These are phyloP conservation scores for Myodes glareolus DNA, from an alignment of 2,113 vertebrate species.

Conservation along the genomic window DNA sequence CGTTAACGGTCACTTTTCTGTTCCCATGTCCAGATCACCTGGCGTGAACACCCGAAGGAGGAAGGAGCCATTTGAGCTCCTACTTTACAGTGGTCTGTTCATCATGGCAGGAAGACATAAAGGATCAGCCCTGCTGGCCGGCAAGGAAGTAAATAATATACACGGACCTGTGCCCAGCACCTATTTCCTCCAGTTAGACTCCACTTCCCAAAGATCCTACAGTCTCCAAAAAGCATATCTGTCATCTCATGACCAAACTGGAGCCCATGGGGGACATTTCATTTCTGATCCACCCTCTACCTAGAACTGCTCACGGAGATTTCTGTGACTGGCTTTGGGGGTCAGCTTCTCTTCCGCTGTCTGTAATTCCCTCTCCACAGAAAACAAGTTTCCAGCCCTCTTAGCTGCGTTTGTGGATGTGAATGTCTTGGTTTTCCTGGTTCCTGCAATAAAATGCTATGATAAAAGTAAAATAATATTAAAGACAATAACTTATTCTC, in stretches of 20 bases:
- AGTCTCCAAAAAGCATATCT: background rate
- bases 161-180: background rate
- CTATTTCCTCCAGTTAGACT: background rate
- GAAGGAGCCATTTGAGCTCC: background rate
- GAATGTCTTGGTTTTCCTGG: background rate
- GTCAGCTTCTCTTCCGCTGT: background rate
- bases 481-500: background rate
- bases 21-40: background rate
- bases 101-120: background rate
- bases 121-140: background rate
- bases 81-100: background rate
- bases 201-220: background rate
- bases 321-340: background rate
- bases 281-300: background rate
- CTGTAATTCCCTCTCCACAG: background rate
- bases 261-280: background rate
- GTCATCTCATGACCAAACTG: background rate
- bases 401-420: background rate
- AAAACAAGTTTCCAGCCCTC: background rate
- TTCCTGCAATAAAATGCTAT: background rate
- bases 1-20: background rate
- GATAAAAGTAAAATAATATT: background rate
- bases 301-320: background rate
- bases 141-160: background rate
- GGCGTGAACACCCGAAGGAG: too few species aligned